Conservation (phyloP, 1,140 invertebrate species). For the Pogonognathellus flavescens region DNA sequence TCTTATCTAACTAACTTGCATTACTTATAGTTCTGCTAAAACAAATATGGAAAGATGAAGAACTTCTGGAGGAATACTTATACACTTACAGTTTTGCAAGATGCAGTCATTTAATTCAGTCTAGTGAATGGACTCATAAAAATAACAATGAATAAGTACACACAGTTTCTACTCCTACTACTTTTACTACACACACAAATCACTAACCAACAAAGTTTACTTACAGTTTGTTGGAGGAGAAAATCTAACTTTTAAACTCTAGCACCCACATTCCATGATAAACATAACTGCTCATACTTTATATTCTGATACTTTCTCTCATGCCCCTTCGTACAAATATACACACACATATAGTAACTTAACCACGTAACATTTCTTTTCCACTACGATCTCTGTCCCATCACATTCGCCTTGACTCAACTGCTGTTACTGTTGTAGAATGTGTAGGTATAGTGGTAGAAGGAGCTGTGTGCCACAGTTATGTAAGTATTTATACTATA, state of each 20-base stretch:
- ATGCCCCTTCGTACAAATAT: constrained; percentile 10
- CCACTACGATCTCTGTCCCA: background rate
- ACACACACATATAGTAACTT: background rate
- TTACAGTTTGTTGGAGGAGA: background rate
- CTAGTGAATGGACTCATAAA: too few species aligned
- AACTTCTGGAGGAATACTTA: too few species aligned
- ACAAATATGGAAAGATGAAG: too few species aligned
- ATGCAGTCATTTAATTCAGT: too few species aligned
- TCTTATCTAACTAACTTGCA: too few species aligned
- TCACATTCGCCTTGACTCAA: background rate
- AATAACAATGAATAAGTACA: too few species aligned
- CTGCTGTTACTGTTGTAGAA: background rate
- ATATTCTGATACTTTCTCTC: constrained; percentile 14
- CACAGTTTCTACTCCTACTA: too few species aligned
- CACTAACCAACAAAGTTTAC: too few species aligned
- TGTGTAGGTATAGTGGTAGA: too few species aligned
- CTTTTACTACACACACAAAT: too few species aligned
- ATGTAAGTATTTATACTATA: background rate
- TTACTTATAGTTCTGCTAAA: too few species aligned
- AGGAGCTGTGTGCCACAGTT: background rate
- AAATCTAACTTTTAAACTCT: constrained; percentile 11
- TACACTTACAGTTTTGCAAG: too few species aligned
- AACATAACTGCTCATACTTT: constrained; percentile 19
- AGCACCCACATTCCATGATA: constrained; percentile 23
- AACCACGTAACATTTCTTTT: constrained; percentile 30